phyloP scores from a whole-genome alignment of 2,797 vertebrate genomes.

The Onychomys leucogaster region DNA sequence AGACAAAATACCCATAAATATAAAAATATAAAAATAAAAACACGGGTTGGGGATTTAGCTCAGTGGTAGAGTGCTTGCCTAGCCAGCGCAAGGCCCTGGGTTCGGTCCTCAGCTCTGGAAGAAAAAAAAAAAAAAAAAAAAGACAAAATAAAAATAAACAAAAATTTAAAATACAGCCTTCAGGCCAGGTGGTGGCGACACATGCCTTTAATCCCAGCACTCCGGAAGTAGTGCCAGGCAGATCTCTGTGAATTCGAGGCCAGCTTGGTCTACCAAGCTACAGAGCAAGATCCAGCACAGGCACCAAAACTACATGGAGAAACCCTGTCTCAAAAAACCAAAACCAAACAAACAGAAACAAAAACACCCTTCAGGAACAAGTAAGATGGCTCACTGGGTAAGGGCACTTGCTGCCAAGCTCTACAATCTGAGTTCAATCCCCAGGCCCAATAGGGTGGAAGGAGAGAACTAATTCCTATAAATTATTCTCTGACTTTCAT shows the following conservation, averaged over 20 bases:
- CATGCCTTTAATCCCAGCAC: too few relatives aligned
- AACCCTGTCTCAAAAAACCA: too few relatives aligned
- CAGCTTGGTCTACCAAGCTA: too few relatives aligned
- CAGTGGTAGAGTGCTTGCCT: too few relatives aligned
- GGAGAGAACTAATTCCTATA: not conserved
- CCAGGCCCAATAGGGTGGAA: not conserved
- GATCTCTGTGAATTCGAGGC: too few relatives aligned
- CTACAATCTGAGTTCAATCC: not conserved
- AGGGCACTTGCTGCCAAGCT: not conserved
- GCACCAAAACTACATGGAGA: too few relatives aligned
- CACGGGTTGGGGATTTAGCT: not conserved
- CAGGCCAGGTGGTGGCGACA: not conserved
- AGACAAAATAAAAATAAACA: not conserved
- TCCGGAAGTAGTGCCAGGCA: too few relatives aligned
- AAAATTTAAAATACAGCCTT: not conserved
- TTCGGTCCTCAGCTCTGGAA: too few relatives aligned
- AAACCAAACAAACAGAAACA: not conserved
- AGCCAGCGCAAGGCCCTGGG: too few relatives aligned
- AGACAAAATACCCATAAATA: not conserved
- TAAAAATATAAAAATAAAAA: not conserved
- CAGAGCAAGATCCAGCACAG: too few relatives aligned
- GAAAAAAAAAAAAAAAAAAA: too few relatives aligned
- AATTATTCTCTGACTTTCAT: not conserved
- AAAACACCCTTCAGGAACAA: not conserved
- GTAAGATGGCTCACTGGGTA: not conserved